These are phyloP conservation scores for Lichenostomus cassidix DNA, from an alignment of 2,113 vertebrate genomes.

Conservation along the genomic window DNA sequence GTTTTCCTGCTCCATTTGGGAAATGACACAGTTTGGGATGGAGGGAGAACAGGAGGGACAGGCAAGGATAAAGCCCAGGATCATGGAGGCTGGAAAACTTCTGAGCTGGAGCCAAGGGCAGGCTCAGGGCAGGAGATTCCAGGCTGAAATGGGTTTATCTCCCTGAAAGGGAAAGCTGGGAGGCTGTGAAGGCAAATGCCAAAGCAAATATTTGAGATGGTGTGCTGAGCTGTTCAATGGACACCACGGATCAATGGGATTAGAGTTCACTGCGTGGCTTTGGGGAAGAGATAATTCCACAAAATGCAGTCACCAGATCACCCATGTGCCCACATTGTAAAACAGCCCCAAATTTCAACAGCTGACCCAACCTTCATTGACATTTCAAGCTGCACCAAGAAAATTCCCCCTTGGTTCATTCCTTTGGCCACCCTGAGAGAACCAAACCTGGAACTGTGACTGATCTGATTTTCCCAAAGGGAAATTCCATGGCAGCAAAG, in stretches of 20 bases:
- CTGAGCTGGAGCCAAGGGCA: background rate
- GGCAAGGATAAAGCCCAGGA: background rate
- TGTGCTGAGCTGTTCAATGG: background rate
- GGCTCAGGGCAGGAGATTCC: background rate
- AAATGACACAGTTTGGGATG: background rate
- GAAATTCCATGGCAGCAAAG: background rate
- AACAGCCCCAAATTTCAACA: fast-evolving
- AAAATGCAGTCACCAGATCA: background rate
- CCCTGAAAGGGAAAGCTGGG: background rate
- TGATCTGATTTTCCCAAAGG: background rate
- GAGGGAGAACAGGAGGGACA: background rate
- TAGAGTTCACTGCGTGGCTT: background rate
- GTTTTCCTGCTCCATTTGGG: background rate
- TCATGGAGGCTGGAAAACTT: background rate
- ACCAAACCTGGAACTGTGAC: background rate
- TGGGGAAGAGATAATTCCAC: background rate
- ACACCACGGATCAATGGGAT: background rate
- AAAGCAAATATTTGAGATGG: background rate
- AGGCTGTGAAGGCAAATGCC: background rate
- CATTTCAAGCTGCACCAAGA: background rate
- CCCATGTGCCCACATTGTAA: background rate
- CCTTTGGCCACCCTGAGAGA: background rate
- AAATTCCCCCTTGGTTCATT: background rate
- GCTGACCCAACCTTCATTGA: background rate
- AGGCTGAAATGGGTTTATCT: background rate